Conservation (phyloP, 2,888 invertebrate genomes). For the Ditula angustiorana region DNA sequence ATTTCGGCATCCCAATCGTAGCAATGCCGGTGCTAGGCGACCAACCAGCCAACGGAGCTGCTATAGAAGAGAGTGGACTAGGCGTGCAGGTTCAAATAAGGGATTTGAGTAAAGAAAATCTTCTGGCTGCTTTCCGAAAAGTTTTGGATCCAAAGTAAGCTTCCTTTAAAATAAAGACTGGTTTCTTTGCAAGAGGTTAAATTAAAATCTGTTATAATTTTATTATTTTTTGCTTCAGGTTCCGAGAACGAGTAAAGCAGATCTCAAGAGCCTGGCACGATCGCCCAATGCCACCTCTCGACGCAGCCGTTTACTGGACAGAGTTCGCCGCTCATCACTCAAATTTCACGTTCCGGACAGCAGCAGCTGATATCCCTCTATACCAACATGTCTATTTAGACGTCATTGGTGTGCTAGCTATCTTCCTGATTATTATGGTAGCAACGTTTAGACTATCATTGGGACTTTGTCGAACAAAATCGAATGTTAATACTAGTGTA, state of each 20-base stretch:
- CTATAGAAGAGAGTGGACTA: slow-evolving; percentile 83
- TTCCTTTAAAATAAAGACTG: background rate
- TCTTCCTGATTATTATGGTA: background rate
- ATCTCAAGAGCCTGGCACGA: slow-evolving; percentile 85
- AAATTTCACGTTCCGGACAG: slow-evolving; percentile 75
- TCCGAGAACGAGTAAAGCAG: slow-evolving; percentile 71
- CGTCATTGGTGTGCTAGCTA: slow-evolving; percentile 15
- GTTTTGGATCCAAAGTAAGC: background rate
- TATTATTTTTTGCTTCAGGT: slow-evolving; percentile 63
- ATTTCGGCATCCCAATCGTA: slow-evolving; percentile 86
- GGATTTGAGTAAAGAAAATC: slow-evolving; percentile 77
- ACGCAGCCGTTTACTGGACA: slow-evolving; percentile 87
- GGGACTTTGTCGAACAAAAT: slow-evolving; percentile 18
- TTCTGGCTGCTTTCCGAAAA: slow-evolving; percentile 63
- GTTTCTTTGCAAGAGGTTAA: too few species aligned
- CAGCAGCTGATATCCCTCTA: slow-evolving; percentile 82
- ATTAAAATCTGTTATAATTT: background rate
- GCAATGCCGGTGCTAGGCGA: slow-evolving; percentile 86
- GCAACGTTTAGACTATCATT: background rate
- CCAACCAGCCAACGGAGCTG: slow-evolving; percentile 85
- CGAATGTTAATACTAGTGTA: slow-evolving; percentile 40
- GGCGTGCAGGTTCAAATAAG: slow-evolving; percentile 78
- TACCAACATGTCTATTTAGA: slow-evolving; percentile 82
- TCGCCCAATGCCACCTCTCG: slow-evolving; percentile 84
- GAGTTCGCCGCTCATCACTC: slow-evolving; percentile 86